Base-by-base conservation (phyloP, 2,113 vertebrate species). In the Oncorhynchus nerka region DNA sequence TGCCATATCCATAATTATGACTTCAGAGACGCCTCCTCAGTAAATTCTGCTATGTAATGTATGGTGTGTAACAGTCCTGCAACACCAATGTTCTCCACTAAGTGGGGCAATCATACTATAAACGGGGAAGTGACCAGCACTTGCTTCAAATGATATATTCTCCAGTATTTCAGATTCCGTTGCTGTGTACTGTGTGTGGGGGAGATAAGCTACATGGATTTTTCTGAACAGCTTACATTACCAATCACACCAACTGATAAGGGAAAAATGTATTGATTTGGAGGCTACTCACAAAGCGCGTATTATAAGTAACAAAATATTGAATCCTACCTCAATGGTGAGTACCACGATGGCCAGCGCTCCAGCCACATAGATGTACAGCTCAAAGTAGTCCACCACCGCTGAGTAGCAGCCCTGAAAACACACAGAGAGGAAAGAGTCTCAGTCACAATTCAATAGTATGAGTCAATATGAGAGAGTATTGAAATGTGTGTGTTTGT, bases 341-440 rank as follows among this genome's bases (percentile, higher is more conserved):
- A 99, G 74, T 72, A 98, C 94, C 16, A 97, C 95, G 0, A 99
- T 97, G 86, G 95, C 94, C 9, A 98, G 93, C 0, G 96, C 97
- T 90, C 96, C 96, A 0, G 96, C 96, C 69, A 97, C 94, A 86
- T 98, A 99, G 87, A 98, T 96, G 1, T 97, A 98, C 0, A 94
- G 93, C 83, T 99, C 96, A 3, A 97, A 95, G 91, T 96, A 93
- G 71, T 97, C 96, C 70, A 98, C 94, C 75, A 98, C 96, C 39
- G 96, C 94, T 0, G 96, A 94, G 93, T 99, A 98, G 80, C 97
- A 99, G 66, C 97, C 97, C 97, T 98, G 86, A 67, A 75, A 70
- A 85, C 26, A 84, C 83, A 83, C 4, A 78, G 30, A 79, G 30
- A 62, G 39, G 84, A 71, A 83, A 73, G 84, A 75, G 85, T 6